A percentile compares a stretch with the other conserved stretches of the same genome.
phyloP scores from a whole-genome alignment of 1,140 invertebrate genomes.

The Chionoecetes opilio region DNA sequence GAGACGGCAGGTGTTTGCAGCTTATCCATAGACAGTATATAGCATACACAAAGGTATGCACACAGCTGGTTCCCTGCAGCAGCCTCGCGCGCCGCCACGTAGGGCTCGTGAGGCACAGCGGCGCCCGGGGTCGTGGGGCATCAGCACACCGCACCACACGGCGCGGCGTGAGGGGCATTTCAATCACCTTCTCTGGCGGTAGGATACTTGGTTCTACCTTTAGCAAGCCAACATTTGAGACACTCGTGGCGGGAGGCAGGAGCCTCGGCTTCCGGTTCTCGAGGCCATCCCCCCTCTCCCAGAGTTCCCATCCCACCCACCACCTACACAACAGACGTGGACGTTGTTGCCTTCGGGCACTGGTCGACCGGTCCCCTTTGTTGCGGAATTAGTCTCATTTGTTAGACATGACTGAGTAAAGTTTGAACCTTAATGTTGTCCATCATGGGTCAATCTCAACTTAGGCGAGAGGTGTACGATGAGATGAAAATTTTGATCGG shows the following conservation, averaged over 20 bases:
- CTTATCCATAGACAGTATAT: slow-evolving; percentile 8
- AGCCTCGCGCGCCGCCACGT: neutral
- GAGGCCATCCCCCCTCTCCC: neutral
- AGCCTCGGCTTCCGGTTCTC: neutral
- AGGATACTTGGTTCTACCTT: neutral
- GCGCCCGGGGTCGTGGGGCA: neutral
- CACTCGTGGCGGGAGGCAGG: slow-evolving; percentile 22
- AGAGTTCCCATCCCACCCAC: neutral
- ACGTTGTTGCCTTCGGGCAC: neutral
- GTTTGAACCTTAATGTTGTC: too few relatives aligned
- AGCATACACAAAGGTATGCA: neutral
- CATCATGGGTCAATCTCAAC: too few relatives aligned
- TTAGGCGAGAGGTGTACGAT: neutral
- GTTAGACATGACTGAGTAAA: neutral
- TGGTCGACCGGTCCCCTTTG: neutral
- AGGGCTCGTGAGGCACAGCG: slow-evolving; percentile 14
- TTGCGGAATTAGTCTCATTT: neutral
- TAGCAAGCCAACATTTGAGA: neutral
- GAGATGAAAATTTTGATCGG: neutral
- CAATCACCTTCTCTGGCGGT: neutral
- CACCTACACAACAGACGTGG: neutral
- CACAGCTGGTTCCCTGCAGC: neutral
- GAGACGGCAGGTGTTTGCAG: neutral
- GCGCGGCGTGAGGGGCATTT: neutral
- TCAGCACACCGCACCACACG: slow-evolving; percentile 1